Base-by-base conservation (phyloP, 2,888 invertebrate species). In the Cerastis rubricosa region DNA sequence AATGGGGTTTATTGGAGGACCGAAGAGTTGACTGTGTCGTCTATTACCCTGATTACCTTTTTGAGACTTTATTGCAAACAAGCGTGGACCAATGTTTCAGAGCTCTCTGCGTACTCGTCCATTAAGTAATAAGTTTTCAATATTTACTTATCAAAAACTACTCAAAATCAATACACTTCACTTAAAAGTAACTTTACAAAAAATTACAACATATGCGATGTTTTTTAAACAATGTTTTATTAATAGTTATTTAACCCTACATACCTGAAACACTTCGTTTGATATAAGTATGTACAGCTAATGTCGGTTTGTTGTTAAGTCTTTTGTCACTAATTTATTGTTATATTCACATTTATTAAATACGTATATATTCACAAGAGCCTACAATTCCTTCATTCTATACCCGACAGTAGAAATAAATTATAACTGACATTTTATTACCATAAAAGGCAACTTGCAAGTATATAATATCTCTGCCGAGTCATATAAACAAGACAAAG, bases 101-200 rank as follows among this genome's bases (percentile, higher is more conserved):
- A 78, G 61, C 67, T 65, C 76, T 83, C 63, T 71, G 82, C 81
- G 92, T 94, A 95, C 95, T 94, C 95, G 94, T 94, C 95, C 95
- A 93, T 91, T 90, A 89, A 89, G 88, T 90, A 88, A 92, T 91
- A 92, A 92, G 85, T 93, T 94, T 93, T 94, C 91, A 94, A 95
- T 95, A 93, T 94, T 95, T 94, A 95, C 95, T 96, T 96, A 96
- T 96, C 95, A 96, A 96, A 96, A 96, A 96, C 96, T 96, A 96
- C 96, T 90, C 92, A 90, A 95, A 95, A 94, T 93, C 88, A 95
- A 93, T 92, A 94, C 90, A 93, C 92, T 85, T 92, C 90, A 93
- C 94, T 94, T 95, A 94, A 94, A 92, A 94, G 88, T 94, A 95
- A 95, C 93, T 94, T 93, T 96, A 95, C 95, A 96, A 94, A 95